phyloP scores from a whole-genome alignment of 2,113 vertebrate genomes.

The Semicossyphus pulcher region DNA sequence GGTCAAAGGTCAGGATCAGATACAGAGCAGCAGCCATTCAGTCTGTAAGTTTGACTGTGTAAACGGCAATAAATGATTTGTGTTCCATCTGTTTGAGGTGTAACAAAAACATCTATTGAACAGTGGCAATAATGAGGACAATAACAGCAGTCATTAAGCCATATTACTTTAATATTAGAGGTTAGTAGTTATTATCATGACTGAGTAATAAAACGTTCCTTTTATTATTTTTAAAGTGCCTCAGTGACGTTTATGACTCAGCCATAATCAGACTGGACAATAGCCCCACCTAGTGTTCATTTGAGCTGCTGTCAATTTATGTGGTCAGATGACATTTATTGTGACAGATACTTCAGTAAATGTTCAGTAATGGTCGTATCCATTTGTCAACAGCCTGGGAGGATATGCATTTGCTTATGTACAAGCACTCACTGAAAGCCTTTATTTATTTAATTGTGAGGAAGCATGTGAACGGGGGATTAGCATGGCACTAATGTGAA shows the following conservation, averaged over 20 bases:
- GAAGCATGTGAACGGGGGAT: neutral
- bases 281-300: constrained; percentile 44
- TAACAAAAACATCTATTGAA: constrained; percentile 16
- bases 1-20: constrained; percentile 4
- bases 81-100: neutral
- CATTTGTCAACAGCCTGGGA: neutral
- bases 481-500: neutral
- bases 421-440: neutral
- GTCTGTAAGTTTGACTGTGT: neutral
- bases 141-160: constrained; percentile 7
- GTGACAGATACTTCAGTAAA: constrained; percentile 8
- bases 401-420: neutral
- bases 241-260: too few relatives aligned
- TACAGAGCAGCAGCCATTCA: neutral
- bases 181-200: constrained; percentile 11
- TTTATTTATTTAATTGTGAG: neutral
- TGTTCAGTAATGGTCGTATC: neutral
- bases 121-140: neutral
- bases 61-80: constrained; percentile 5
- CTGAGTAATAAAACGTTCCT: neutral
- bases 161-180: constrained; percentile 1
- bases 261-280: constrained; percentile 12
- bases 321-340: neutral
- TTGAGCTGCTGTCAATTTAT: neutral
- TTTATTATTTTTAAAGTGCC: neutral